A percentile compares a stretch with the other conserved stretches of the same genome.
Evolutionary conservation across 2,113 vertebrate genomes (phyloP).

Genomic region (Hydrolagus affinis): DNA sequence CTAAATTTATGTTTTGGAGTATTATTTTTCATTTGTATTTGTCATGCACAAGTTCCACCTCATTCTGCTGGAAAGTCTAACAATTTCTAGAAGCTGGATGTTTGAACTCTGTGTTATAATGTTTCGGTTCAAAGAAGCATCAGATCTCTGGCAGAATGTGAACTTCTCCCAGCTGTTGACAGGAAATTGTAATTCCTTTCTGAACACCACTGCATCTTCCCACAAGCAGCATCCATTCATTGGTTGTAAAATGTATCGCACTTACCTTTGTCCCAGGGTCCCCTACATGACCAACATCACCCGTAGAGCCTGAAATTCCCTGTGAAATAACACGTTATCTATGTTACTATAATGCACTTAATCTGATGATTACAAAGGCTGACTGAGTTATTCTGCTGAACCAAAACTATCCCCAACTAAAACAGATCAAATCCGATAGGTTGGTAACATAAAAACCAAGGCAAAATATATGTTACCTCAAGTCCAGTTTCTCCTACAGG

Average conservation of each 20-base stretch:
- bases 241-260: neutral
- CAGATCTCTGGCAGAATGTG: neutral
- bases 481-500: conserved; percentile 72
- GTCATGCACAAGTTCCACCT: too few species aligned
- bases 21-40: too few species aligned
- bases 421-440: neutral
- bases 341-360: neutral
- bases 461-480: conserved; percentile 63
- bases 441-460: neutral
- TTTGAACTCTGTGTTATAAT: too few species aligned
- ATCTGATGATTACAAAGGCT: neutral
- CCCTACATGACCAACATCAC: conserved; percentile 74
- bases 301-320: conserved; percentile 78
- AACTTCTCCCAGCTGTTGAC: neutral
- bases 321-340: conserved; percentile 42
- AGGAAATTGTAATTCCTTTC: neutral
- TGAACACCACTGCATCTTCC: neutral
- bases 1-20: too few species aligned
- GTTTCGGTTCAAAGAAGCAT: neutral
- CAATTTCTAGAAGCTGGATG: too few species aligned
- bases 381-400: neutral
- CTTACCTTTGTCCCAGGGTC: conserved; percentile 78
- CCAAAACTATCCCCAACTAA: neutral
- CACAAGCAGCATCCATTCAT: too few species aligned
- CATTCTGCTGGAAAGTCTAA: too few species aligned